Base-by-base conservation (phyloP, 2,113 vertebrate species). In the Cettia cetti region DNA sequence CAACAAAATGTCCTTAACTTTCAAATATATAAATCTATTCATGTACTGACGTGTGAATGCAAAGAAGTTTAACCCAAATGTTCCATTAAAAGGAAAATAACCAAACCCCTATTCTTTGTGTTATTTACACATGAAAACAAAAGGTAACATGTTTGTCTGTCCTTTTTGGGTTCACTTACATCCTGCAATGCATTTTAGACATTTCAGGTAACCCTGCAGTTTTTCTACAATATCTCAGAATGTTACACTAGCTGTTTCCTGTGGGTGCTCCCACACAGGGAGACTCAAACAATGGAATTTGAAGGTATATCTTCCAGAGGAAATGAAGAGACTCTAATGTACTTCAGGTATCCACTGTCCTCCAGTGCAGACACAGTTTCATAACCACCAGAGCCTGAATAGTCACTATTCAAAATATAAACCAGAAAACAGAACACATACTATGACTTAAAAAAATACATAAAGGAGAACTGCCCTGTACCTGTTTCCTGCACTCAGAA, bases 371-470 rank as follows among this genome's bases (percentile, higher is more conserved):
- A 94, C 79, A 71, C 83, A 63, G 91, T 87, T 97, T 96, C 72
- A 77, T 75, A 96, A 96, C 96, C 54, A 95, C 33, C 68, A 82
- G 45, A 69, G 57, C 85, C 82, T 89, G 86, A 79, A 88, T 22
- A 14, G 84, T 86, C 81, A 87, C 90, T 96, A 96, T 68, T 92
- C 77, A 94, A 94, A 96, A 96, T 66, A 79, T 66, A 97, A 97
- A 97, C 50, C 95, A 82, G 56, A 77, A 74, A 91, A 89, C 2
- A 81, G 85, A 95, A 83, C 37, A 87, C 7, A 16, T 44, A 78
- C 27, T 77, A 76, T 4, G 27, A 37, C 37, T 85, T 86, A 5
- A 49, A 65, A 65, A 83, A 89, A n/a, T 18, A 42, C 33, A 64
- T 89, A 78, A 70, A 50, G 76, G 24, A 89, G 42, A 94, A 82